A percentile compares a stretch with the other conserved stretches of the same genome.
Conservation (phyloP, 2,888 invertebrate species). For the Prenolepis imparis region DNA sequence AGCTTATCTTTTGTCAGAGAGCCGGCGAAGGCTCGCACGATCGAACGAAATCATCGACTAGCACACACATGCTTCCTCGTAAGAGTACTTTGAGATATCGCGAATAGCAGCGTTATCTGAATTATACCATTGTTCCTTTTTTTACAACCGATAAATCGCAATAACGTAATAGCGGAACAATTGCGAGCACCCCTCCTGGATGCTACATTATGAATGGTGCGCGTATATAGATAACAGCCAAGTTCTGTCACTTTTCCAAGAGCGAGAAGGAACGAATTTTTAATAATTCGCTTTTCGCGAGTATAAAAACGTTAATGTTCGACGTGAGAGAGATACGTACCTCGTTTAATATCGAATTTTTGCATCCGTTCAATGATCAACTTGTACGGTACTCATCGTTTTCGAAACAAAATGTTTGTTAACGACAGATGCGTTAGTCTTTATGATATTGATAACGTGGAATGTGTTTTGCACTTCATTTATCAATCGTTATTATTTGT, state of each 20-base stretch:
- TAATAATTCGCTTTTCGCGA: not conserved
- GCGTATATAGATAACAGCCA: not conserved
- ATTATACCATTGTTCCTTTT: not conserved
- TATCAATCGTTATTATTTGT: conserved; percentile 36
- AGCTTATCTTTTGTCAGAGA: conserved; percentile 36
- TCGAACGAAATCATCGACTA: conserved; percentile 63
- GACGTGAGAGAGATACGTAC: not conserved
- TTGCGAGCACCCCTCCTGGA: not conserved
- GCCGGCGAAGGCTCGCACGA: conserved; percentile 48
- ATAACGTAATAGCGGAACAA: conserved; percentile 33
- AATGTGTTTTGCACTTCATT: conserved; percentile 27
- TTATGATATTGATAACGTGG: conserved; percentile 6
- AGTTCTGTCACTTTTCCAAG: not conserved
- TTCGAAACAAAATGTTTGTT: conserved; percentile 40
- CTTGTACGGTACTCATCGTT: conserved; percentile 12
- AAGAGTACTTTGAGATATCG: conserved; percentile 11
- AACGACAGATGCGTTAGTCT: conserved; percentile 11
- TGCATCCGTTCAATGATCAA: conserved; percentile 19
- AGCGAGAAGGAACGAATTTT: no score
- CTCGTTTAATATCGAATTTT: conserved; percentile 24
- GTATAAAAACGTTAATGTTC: conserved; percentile 18
- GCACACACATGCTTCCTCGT: not conserved
- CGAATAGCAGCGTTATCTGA: conserved; percentile 7
- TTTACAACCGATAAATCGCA: conserved; percentile 5
- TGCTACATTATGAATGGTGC: conserved; percentile 13